Conservation (phyloP, 2,113 vertebrate species). For the Brachionichthys hirsutus region DNA sequence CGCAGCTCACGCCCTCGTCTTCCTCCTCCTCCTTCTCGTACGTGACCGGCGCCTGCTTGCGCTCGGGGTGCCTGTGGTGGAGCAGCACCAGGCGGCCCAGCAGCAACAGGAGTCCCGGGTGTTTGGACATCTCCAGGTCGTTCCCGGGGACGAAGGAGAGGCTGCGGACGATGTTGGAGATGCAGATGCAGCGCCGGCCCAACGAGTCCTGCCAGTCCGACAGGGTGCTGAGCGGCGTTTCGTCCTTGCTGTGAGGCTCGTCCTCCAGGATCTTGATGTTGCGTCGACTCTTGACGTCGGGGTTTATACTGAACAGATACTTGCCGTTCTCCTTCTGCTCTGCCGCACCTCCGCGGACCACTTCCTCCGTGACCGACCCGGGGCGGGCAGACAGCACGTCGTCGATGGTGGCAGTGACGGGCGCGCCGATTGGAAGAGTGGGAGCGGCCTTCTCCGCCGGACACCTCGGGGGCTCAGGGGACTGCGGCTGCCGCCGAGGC, state of each 20-base stretch:
- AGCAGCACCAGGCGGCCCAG: constrained; percentile 93
- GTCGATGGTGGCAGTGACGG: constrained; percentile 86
- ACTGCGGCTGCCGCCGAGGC: constrained; percentile 37
- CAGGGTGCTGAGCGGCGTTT: constrained; percentile 92
- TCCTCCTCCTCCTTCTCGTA: constrained; percentile 97
- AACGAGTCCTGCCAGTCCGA: constrained; percentile 97
- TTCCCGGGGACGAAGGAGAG: constrained; percentile 96
- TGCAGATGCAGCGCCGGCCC: constrained; percentile 90
- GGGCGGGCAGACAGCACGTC: constrained; percentile 87
- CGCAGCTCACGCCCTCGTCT: constrained; percentile 92
- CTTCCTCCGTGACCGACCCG: constrained; percentile 83
- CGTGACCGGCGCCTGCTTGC: constrained; percentile 94
- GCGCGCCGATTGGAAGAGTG: constrained; percentile 53
- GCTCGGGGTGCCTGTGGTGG: constrained; percentile 95
- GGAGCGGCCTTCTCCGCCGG: constrained; percentile 20
- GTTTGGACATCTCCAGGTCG: constrained; percentile 96
- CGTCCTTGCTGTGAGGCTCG: constrained; percentile 96
- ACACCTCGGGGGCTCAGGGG: constrained; percentile 41
- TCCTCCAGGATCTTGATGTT: constrained; percentile 94
- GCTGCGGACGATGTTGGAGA: constrained; percentile 97
- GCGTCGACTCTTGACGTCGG: constrained; percentile 82
- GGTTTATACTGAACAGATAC: constrained; percentile 86
- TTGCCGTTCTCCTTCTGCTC: constrained; percentile 82
- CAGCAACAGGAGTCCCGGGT: constrained; percentile 93
- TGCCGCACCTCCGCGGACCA: constrained; percentile 72